phyloP scores from a whole-genome alignment of 2,113 vertebrate genomes.

The Mesocricetus auratus region DNA sequence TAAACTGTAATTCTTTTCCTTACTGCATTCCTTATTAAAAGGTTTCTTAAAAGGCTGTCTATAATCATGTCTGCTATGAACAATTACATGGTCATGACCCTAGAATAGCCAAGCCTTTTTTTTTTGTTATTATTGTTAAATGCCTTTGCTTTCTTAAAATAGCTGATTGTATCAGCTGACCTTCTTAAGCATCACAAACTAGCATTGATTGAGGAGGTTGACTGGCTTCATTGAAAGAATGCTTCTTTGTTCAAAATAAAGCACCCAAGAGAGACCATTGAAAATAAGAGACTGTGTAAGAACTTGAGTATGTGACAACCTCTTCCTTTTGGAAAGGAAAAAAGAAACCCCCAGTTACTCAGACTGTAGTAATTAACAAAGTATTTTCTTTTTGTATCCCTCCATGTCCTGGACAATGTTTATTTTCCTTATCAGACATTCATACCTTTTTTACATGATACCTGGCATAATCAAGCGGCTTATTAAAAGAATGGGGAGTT shows the following conservation, averaged over 20 bases:
- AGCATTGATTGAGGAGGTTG: not conserved
- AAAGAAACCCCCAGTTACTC: not conserved
- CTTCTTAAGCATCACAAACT: constrained; percentile 13
- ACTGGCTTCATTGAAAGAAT: constrained; percentile 53
- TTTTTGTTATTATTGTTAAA: not conserved
- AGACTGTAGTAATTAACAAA: not conserved
- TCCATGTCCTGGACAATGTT: not conserved
- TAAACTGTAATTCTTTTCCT: not conserved
- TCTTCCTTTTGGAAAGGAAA: not conserved
- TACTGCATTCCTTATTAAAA: not conserved
- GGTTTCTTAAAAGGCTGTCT: constrained; percentile 27
- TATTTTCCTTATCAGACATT: constrained; percentile 9
- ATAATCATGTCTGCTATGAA: not conserved
- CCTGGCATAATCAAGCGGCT: not conserved
- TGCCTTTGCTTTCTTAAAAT: constrained; percentile 64
- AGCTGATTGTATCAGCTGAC: constrained; percentile 58
- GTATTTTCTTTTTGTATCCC: not conserved
- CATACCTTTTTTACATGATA: constrained; percentile 28
- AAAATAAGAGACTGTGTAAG: constrained; percentile 49
- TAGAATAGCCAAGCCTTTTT: not conserved
- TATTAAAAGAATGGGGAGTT: not conserved
- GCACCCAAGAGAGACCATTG: not conserved
- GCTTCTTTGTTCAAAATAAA: constrained; percentile 64
- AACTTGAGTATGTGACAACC: not conserved
- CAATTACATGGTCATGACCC: not conserved